A percentile compares a stretch with the other conserved stretches of the same genome.
Conservation (phyloP, 2,797 vertebrate genomes). For the Acanthiza pusilla region DNA sequence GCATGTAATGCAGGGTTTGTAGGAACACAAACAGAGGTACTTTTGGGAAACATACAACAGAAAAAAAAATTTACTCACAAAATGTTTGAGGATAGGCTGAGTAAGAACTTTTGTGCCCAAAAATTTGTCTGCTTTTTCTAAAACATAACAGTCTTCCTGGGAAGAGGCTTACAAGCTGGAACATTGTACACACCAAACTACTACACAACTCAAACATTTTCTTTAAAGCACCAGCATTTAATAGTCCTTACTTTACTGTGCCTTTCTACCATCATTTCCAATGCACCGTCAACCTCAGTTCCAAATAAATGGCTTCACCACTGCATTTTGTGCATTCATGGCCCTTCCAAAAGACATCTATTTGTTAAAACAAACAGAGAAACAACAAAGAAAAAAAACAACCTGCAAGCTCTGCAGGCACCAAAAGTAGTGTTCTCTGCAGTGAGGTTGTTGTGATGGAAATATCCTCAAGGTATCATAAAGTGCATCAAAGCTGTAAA, state of each 20-base stretch:
- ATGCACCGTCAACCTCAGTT: not conserved
- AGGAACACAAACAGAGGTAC: not conserved
- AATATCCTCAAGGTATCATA: not conserved
- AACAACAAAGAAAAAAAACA: no score
- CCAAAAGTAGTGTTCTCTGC: not conserved
- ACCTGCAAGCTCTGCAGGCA: not conserved
- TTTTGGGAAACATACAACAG: not conserved
- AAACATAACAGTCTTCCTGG: not conserved
- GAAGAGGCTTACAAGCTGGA: not conserved
- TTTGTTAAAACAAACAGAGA: not conserved
- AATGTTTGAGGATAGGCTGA: not conserved
- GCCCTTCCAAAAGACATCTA: not conserved
- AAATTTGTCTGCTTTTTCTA: not conserved
- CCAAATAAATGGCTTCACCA: not conserved
- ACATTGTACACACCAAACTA: not conserved
- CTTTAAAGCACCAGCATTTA: not conserved
- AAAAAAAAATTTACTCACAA: not conserved
- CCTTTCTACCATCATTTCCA: not conserved
- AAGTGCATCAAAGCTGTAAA: not conserved
- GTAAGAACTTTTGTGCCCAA: not conserved
- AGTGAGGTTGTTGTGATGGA: not conserved
- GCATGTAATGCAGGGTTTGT: not conserved
- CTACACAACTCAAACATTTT: not conserved
- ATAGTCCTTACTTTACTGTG: not conserved
- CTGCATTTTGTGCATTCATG: not conserved